Evolutionary conservation across 2,888 invertebrate genomes (phyloP).

Genomic region (Mythimna pallens): DNA sequence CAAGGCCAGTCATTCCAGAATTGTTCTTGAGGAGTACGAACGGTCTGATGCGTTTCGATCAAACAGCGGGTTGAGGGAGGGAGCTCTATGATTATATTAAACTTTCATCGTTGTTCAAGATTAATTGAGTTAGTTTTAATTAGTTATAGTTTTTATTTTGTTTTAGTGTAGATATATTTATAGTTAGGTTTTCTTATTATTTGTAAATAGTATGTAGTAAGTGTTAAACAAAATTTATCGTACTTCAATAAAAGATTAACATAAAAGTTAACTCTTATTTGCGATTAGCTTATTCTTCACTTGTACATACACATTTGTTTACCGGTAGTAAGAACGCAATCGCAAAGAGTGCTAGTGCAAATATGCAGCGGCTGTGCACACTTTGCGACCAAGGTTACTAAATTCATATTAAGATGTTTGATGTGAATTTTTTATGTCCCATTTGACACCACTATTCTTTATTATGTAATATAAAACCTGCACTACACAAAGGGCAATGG

Average conservation of each 20-base stretch:
- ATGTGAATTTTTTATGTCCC: too few relatives aligned
- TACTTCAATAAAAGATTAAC: neutral
- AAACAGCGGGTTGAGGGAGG: neutral
- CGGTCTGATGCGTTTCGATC: neutral
- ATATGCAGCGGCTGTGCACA: conserved; percentile 1
- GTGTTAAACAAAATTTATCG: too few relatives aligned
- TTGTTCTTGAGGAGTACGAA: neutral
- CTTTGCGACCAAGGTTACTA: neutral
- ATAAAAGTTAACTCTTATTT: neutral
- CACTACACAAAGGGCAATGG: too few relatives aligned
- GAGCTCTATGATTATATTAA: neutral
- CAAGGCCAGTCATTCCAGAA: neutral
- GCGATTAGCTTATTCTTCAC: neutral
- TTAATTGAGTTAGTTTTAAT: too few relatives aligned
- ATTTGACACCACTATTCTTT: too few relatives aligned
- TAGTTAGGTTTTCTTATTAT: too few relatives aligned
- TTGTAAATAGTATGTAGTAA: too few relatives aligned
- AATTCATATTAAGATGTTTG: neutral
- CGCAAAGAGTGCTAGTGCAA: neutral
- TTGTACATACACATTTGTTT: neutral
- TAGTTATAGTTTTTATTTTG: too few relatives aligned
- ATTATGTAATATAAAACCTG: too few relatives aligned
- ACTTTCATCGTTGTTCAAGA: neutral
- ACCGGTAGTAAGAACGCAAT: neutral
- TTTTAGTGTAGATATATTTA: too few relatives aligned